phyloP scores from a whole-genome alignment of 2,113 vertebrate species.

The Gallinago paraguaiae region DNA sequence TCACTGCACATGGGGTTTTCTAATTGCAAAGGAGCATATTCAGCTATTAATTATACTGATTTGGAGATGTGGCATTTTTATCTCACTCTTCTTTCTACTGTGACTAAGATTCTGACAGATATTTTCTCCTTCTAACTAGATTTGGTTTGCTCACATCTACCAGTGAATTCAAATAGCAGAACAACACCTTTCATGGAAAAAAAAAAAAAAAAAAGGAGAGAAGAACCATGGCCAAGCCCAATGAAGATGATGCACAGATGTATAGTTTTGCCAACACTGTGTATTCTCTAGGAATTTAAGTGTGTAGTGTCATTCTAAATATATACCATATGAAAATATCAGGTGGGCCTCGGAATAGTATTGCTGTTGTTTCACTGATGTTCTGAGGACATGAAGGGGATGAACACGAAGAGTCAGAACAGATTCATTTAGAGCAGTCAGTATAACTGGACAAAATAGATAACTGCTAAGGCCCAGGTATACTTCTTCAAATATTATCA shows the following conservation, averaged over 20 bases:
- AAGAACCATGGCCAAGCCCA: background rate
- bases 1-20: background rate
- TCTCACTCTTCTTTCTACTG: background rate
- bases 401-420: background rate
- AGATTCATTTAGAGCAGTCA: background rate
- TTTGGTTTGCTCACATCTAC: background rate
- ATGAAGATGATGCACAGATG: background rate
- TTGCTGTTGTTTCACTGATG: background rate
- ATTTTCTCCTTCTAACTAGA: background rate
- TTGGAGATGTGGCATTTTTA: background rate
- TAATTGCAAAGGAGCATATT: background rate
- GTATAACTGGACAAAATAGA: background rate
- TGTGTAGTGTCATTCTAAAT: background rate
- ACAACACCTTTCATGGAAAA: background rate
- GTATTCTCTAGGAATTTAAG: background rate
- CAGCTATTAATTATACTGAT: background rate
- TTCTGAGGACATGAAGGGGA: background rate
- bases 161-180: background rate
- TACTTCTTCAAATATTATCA: background rate
- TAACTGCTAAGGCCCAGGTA: background rate
- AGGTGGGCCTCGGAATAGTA: background rate
- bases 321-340: background rate
- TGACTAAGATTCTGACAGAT: background rate
- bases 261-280: background rate
- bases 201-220: background rate